Evolutionary conservation across 2,888 invertebrate species (phyloP), one percentile per base, ranked within the genome.

Genomic region (Cynaeus angustus): DNA sequence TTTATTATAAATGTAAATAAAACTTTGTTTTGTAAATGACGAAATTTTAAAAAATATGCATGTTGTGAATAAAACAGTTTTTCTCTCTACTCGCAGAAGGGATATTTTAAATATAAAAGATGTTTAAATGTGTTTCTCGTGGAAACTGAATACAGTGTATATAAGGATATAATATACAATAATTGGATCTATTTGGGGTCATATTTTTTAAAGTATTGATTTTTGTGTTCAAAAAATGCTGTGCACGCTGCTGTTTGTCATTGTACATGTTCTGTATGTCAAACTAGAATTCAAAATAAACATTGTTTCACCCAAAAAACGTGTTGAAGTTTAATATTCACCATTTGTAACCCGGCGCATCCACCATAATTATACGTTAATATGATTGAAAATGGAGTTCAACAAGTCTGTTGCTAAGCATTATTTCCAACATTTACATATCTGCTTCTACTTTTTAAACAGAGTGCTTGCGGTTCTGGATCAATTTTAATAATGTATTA

Each of bases 191-290:
- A 62, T 66, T 70, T 70, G 33, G 56, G 58, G 58, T 69, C 53
- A 55, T 59, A 66, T 70, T 70, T 70, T 68, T 59, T 53, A 61
- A 66, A 12, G 21, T 37, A n/a, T 52, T 48, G 16, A 52, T 52
- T 62, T 62, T 61, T 66, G 28, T 66, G 59, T 70, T 45, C 52
- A n/a, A 56, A 69, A 45, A 72, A 68, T 53, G 74, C 74, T 74
- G 50, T 71, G 72, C 74, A 74, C 74, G 74, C 74, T 72, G 72
- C 71, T 66, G 48, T 71, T 72, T 72, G 70, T 72, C 68, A 68
- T 72, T 74, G 70, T 74, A 74, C 70, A 64, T 72, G 71, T 72
- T 70, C 68, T 74, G 64, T 72, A 70, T 70, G 71, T 74, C 68
- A 55, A 62, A 71, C 38, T 67, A 71, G 70, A 28, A 66, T 70